A percentile compares a stretch with the other conserved stretches of the same genome.
Conservation (phyloP, 2,888 invertebrate species). For the Dendrolimus houi region DNA sequence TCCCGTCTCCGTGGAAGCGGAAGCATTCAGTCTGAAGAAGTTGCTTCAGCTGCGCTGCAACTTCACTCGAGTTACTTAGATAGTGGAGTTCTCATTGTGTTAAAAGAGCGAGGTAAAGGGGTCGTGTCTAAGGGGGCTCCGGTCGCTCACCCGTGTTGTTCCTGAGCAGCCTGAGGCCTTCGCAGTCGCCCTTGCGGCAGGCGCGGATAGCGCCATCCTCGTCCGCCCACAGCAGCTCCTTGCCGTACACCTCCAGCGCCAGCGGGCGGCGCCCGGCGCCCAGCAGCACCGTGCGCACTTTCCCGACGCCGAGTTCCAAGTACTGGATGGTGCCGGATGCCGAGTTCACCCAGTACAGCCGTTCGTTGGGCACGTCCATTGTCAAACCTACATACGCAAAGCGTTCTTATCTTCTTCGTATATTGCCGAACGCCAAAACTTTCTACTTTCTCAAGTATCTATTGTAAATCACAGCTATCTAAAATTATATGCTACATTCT, state of each 20-base stretch:
- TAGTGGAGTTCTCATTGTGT: no score
- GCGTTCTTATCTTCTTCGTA: no score
- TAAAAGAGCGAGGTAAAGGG: no score
- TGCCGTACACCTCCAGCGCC: constrained; percentile 81
- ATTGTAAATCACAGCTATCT: background rate
- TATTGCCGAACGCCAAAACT: no score
- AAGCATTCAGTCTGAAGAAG: no score
- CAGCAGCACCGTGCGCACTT: constrained; percentile 39
- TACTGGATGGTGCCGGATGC: constrained; percentile 74
- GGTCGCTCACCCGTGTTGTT: constrained; percentile 72
- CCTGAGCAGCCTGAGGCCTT: constrained; percentile 46
- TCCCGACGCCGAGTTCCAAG: constrained; percentile 64
- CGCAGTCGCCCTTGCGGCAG: constrained; percentile 77
- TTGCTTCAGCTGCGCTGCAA: no score
- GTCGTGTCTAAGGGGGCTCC: background rate
- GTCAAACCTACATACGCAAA: constrained; percentile 66
- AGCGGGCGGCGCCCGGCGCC: constrained; percentile 63
- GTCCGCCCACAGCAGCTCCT: constrained; percentile 81
- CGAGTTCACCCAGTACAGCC: constrained; percentile 81
- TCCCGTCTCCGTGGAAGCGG: no score
- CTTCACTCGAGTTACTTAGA: no score
- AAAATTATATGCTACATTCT: background rate
- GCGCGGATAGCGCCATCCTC: constrained; percentile 78
- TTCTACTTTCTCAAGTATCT: no score
- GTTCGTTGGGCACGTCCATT: constrained; percentile 74